Evolutionary conservation across 2,113 vertebrate genomes (phyloP).

Genomic region (Rissa tridactyla): DNA sequence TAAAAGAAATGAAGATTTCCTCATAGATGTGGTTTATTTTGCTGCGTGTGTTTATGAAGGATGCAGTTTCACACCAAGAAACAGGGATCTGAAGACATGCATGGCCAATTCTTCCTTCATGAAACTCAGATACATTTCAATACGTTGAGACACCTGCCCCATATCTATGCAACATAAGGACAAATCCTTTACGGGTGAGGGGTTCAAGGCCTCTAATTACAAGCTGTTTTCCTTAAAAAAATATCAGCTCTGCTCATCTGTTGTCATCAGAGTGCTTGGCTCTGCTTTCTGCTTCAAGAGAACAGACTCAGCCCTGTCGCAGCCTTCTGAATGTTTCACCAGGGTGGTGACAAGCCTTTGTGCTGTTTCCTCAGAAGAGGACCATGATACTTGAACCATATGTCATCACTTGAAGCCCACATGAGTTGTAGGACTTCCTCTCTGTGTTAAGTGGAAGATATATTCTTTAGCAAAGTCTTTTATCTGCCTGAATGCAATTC

Average conservation of each 20-base stretch:
- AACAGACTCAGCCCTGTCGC: neutral
- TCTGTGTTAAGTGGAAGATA: conserved; percentile 55
- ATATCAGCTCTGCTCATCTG: neutral
- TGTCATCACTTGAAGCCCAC: conserved; percentile 68
- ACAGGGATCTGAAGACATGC: neutral
- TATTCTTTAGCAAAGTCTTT: conserved; percentile 54
- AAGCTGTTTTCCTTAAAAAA: neutral
- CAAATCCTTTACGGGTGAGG: neutral
- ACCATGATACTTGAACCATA: conserved; percentile 59
- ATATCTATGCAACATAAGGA: neutral
- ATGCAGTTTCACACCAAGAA: neutral
- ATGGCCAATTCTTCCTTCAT: neutral
- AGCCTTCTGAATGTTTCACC: conserved; percentile 10
- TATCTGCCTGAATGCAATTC: conserved; percentile 57
- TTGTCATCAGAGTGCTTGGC: conserved; percentile 25
- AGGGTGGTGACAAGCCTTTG: conserved; percentile 59
- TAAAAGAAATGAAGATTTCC: neutral
- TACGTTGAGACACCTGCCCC: neutral
- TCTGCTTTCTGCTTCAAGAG: conserved; percentile 36
- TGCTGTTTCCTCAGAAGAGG: conserved; percentile 49
- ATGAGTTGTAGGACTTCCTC: conserved; percentile 66
- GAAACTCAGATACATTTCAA: neutral
- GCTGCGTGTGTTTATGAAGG: neutral
- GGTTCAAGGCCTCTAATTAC: neutral
- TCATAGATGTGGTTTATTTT: neutral